Evolutionary conservation across 2,113 vertebrate species (phyloP).

Genomic region (Stomatorhinus ivindoensis): DNA sequence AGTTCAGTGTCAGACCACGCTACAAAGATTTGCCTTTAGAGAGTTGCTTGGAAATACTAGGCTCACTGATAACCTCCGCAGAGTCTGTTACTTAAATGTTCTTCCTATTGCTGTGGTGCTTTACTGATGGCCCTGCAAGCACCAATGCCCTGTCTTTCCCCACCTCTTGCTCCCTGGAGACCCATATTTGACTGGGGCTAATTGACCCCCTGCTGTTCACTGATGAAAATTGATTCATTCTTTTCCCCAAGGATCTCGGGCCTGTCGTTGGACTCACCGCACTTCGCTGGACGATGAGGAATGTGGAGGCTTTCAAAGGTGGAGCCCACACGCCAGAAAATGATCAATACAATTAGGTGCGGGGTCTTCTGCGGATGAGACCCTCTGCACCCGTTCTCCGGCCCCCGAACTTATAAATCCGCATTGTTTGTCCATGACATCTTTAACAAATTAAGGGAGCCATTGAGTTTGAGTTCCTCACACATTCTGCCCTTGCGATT

Average conservation of each 20-base stretch:
- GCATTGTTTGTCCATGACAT: conserved; percentile 25
- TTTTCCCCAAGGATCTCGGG: conserved; percentile 47
- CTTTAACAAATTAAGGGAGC: neutral
- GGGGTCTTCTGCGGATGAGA: conserved; percentile 45
- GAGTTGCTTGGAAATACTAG: neutral
- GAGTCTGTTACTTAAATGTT: neutral
- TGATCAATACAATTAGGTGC: conserved; percentile 65
- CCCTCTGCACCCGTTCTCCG: conserved; percentile 38
- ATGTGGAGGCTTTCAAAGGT: conserved; percentile 55
- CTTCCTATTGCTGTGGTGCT: neutral
- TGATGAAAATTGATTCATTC: conserved; percentile 75
- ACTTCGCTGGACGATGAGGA: conserved; percentile 48
- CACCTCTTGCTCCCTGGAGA: conserved; percentile 8
- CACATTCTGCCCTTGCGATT: neutral
- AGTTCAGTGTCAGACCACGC: neutral
- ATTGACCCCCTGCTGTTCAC: conserved; percentile 58
- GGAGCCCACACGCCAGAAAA: conserved; percentile 39
- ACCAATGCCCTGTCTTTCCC: neutral
- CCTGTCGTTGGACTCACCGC: conserved; percentile 61
- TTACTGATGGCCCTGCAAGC: neutral
- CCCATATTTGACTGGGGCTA: conserved; percentile 31
- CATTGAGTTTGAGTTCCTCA: neutral
- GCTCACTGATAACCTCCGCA: neutral
- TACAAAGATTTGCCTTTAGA: neutral
- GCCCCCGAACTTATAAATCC: conserved; percentile 40